Percentiles rank a stretch among this genome's conserved stretches.
Evolutionary conservation across 2,113 vertebrate species (phyloP).

Genomic region (Chrysochloris asiatica): DNA sequence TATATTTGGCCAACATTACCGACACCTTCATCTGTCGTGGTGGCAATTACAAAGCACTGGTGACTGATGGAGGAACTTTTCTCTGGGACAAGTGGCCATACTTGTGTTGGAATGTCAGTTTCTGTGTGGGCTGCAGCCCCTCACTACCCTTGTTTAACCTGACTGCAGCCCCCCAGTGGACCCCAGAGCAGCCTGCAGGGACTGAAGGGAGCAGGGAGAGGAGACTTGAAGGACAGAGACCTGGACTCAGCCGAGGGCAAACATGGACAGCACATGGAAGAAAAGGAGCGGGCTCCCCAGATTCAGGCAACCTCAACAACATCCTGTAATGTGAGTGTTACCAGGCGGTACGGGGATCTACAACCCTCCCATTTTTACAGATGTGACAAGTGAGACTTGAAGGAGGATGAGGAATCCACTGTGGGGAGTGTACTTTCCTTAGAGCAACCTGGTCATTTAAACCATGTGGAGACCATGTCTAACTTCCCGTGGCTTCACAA

Average conservation of each 20-base stretch:
- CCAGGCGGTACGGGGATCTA: background rate
- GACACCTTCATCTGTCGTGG: background rate
- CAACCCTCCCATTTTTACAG: too few relatives aligned
- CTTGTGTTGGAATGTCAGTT: background rate
- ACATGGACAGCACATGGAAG: accelerated
- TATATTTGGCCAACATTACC: background rate
- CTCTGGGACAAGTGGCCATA: too few relatives aligned
- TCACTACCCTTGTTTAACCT: accelerated
- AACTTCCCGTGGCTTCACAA: too few relatives aligned
- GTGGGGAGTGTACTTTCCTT: too few relatives aligned
- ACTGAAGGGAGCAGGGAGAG: too few relatives aligned
- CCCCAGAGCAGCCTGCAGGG: too few relatives aligned
- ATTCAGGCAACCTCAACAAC: background rate
- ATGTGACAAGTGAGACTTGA: background rate
- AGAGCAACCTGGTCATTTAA: background rate
- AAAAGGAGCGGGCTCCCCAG: background rate
- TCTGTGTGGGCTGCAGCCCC: accelerated
- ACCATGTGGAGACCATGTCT: too few relatives aligned
- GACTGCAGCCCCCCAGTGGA: background rate
- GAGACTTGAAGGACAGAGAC: background rate
- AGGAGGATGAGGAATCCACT: background rate
- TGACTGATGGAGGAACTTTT: background rate
- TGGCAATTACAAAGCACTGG: background rate
- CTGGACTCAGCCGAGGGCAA: too few relatives aligned
- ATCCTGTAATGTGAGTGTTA: background rate